Evolutionary conservation across 2,888 invertebrate genomes (phyloP).

Genomic region (Platerodrilus igneus): DNA sequence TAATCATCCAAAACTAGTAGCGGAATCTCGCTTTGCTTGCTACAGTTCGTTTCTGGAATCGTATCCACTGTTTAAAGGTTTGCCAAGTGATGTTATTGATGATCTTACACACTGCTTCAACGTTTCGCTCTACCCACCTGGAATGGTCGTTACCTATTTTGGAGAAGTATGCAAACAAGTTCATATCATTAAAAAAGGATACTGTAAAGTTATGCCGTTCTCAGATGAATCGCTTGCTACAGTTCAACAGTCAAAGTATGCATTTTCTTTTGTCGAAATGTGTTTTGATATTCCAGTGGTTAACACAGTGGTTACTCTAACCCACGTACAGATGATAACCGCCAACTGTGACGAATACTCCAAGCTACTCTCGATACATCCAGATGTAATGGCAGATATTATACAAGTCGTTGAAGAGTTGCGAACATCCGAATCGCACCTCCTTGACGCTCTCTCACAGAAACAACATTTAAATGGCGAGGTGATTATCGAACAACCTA

Average conservation of each 20-base stretch:
- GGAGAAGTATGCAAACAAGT: constrained; percentile 30
- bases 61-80: neutral
- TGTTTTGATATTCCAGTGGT: constrained; percentile 26
- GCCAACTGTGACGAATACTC: constrained; percentile 16
- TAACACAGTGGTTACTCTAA: constrained; percentile 26
- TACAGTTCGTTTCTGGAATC: neutral
- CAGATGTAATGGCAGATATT: constrained; percentile 47
- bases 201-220: constrained; percentile 22
- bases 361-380: constrained; percentile 32
- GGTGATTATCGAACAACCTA: neutral
- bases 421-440: no score
- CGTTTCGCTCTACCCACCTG: constrained; percentile 8
- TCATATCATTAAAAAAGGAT: constrained; percentile 29
- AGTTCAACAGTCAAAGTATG: constrained; percentile 18
- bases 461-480: constrained; percentile 1
- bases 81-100: constrained; percentile 3
- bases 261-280: constrained; percentile 27
- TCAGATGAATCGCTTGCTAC: constrained; percentile 6
- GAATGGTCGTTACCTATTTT: constrained; percentile 29
- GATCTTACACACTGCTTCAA: neutral
- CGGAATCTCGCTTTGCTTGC: neutral
- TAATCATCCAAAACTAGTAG: neutral
- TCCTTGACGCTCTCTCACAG: no score
- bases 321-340: constrained; percentile 26
- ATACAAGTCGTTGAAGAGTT: constrained; percentile 31